Evolutionary conservation across 2,113 vertebrate genomes (phyloP).

Genomic region (Sceloporus tristichus): DNA sequence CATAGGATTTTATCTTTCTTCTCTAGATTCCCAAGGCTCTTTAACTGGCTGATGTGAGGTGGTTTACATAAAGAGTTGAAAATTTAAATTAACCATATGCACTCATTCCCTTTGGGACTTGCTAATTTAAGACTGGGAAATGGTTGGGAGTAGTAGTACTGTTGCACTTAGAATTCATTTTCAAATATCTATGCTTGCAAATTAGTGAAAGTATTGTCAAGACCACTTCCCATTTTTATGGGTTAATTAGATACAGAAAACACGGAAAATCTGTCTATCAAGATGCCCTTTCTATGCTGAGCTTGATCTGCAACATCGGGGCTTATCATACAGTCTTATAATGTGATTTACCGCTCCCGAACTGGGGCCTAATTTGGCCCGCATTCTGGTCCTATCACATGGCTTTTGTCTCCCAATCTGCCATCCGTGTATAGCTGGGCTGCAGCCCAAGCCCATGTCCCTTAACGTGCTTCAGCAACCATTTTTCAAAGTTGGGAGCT

Average conservation of each 20-base stretch:
- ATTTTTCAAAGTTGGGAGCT: too few species aligned
- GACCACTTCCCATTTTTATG: neutral
- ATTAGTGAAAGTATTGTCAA: conserved; percentile 10
- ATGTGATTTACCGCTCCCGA: too few species aligned
- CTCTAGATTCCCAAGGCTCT: conserved; percentile 36
- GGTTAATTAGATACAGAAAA: neutral
- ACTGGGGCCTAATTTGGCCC: too few species aligned
- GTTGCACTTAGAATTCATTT: neutral
- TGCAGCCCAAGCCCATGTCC: too few species aligned
- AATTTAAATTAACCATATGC: conserved; percentile 32
- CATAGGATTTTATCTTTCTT: conserved; percentile 29
- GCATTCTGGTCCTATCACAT: too few species aligned
- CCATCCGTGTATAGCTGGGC: too few species aligned
- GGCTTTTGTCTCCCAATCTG: too few species aligned
- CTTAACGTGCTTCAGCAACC: too few species aligned
- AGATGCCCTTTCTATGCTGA: neutral
- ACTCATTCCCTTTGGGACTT: conserved; percentile 32
- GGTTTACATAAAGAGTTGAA: conserved; percentile 46
- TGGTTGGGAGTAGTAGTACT: neutral
- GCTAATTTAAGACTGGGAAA: conserved; percentile 34
- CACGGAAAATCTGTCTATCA: neutral
- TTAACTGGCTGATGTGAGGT: conserved; percentile 10
- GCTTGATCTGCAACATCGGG: neutral
- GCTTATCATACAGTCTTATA: too few species aligned
- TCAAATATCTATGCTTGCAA: neutral